A percentile compares a stretch with the other conserved stretches of the same genome.
Conservation (phyloP, 64 coral and sea anemone species). For the Actinia equina region DNA sequence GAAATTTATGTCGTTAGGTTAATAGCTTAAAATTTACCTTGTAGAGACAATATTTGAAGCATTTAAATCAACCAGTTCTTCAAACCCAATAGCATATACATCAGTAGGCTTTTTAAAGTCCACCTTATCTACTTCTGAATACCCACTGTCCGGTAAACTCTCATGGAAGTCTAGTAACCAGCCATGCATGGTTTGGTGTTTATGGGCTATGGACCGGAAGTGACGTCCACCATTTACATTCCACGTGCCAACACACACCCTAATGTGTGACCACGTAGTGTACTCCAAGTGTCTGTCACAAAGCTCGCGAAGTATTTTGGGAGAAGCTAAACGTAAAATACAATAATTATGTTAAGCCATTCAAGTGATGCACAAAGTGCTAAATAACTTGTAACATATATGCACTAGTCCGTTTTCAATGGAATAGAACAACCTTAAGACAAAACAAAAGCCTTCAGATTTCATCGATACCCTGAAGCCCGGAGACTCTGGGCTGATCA, state of each 20-base stretch:
- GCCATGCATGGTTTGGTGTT: slow-evolving; percentile 95
- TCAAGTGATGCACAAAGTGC: too few relatives aligned
- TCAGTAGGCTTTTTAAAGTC: slow-evolving; percentile 79
- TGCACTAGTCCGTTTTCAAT: too few relatives aligned
- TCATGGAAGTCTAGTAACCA: slow-evolving; percentile 96
- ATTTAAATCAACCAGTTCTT: slow-evolving; percentile 94
- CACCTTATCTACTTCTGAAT: slow-evolving; percentile 40
- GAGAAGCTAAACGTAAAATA: slow-evolving; percentile 62
- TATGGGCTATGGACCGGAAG: slow-evolving; percentile 96
- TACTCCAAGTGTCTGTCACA: slow-evolving; percentile 96
- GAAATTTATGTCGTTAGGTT: too few relatives aligned
- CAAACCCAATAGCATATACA: slow-evolving; percentile 97
- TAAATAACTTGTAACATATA: too few relatives aligned
- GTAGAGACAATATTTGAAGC: slow-evolving; percentile 97
- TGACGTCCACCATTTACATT: slow-evolving; percentile 97
- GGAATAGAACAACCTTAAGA: too few relatives aligned
- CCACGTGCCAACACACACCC: slow-evolving; percentile 91
- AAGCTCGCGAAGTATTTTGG: slow-evolving; percentile 84
- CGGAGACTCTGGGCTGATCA: too few relatives aligned
- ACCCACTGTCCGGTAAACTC: slow-evolving; percentile 71
- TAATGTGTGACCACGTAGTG: slow-evolving; percentile 86
- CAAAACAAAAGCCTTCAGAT: too few relatives aligned
- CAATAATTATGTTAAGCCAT: too few relatives aligned
- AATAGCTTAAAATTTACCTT: slow-evolving; percentile 36
- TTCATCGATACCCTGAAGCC: too few relatives aligned